Conservation (phyloP, 2,113 vertebrate species). For the Amblyopsis rosae region DNA sequence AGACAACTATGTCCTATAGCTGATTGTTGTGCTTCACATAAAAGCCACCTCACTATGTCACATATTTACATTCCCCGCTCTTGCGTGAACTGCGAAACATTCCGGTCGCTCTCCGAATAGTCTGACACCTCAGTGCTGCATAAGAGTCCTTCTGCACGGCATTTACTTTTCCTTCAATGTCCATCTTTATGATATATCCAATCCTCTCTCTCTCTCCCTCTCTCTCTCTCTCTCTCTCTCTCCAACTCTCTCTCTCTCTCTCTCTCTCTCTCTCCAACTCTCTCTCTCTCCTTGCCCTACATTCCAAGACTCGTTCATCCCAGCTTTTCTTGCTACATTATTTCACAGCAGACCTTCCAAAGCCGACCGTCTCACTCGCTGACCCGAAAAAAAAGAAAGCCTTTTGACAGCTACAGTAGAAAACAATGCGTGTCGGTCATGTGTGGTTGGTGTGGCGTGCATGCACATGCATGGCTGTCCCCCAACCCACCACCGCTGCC, state of each 20-base stretch:
- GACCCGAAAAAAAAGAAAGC: conserved; percentile 48
- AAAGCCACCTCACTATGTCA: conserved; percentile 68
- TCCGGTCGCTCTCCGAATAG: conserved; percentile 40
- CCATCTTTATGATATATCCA: background rate
- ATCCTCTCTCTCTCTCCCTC: background rate
- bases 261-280: conserved; percentile 36
- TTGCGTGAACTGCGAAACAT: conserved; percentile 56
- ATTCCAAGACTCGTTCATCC: background rate
- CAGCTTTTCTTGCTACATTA: conserved; percentile 16
- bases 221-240: conserved; percentile 38
- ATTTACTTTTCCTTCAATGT: background rate
- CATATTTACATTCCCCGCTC: conserved; percentile 70
- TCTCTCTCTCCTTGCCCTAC: background rate
- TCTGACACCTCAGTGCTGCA: no score
- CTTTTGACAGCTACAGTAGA: no score
- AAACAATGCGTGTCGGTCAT: conserved; percentile 31
- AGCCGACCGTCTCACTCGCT: conserved; percentile 19
- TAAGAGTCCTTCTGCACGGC: conserved; percentile 31
- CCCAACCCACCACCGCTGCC: conserved; percentile 22
- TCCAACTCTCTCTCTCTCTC: no score
- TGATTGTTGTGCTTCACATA: conserved; percentile 79
- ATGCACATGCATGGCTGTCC: conserved; percentile 97
- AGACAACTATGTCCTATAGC: conserved; percentile 86
- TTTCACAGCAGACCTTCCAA: conserved; percentile 31
- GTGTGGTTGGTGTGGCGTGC: conserved; percentile 81